phyloP scores from a whole-genome alignment of 2,113 vertebrate genomes.

The Kryptolebias marmoratus region DNA sequence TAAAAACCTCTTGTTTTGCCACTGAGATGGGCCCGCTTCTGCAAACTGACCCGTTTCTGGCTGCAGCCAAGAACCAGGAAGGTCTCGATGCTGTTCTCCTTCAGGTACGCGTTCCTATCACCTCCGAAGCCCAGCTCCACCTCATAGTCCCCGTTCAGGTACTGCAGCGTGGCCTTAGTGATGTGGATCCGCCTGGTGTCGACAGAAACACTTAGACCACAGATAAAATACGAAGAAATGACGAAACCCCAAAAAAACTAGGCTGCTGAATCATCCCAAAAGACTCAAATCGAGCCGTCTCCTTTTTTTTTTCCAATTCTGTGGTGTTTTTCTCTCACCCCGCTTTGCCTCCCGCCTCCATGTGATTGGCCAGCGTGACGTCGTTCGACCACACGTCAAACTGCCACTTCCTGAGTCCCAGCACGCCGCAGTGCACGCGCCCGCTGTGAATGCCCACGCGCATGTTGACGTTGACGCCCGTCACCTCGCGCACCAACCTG shows the following conservation, averaged over 20 bases:
- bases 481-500: slow-evolving; percentile 95
- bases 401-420: slow-evolving; percentile 97
- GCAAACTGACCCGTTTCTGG: slow-evolving; percentile 88
- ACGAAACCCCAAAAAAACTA: no score
- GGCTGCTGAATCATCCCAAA: no score
- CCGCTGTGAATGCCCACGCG: slow-evolving; percentile 96
- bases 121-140: slow-evolving; percentile 93
- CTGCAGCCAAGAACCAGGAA: slow-evolving; percentile 96
- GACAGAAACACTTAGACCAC: background rate
- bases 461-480: slow-evolving; percentile 98
- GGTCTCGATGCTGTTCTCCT: slow-evolving; percentile 96
- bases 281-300: no score
- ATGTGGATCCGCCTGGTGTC: slow-evolving; percentile 91
- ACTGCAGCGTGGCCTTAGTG: slow-evolving; percentile 93
- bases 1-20: background rate
- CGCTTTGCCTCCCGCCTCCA: slow-evolving; percentile 95
- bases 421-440: slow-evolving; percentile 93
- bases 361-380: slow-evolving; percentile 95
- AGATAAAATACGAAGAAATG: no score
- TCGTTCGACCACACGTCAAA: slow-evolving; percentile 98
- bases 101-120: slow-evolving; percentile 93
- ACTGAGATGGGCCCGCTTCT: background rate
- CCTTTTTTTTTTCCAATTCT: background rate
- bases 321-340: slow-evolving; percentile 80
- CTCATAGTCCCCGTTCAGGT: slow-evolving; percentile 96